Conservation (phyloP, 2,888 invertebrate species). For the Ornithoptera priamus region DNA sequence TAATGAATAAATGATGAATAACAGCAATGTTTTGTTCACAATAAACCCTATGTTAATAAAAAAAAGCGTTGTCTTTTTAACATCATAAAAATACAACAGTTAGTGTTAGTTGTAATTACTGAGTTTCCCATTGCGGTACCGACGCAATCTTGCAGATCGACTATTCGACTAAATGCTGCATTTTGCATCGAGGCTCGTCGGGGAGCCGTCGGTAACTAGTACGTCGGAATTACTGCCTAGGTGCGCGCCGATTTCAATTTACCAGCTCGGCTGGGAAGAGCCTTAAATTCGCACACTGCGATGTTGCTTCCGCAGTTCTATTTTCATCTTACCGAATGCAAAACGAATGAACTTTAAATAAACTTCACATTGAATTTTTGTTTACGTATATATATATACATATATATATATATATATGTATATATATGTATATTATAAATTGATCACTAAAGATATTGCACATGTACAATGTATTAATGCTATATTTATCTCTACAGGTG, state of each 20-base stretch:
- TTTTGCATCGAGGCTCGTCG: conserved; percentile 26
- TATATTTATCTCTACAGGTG: no score
- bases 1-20: no score
- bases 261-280: conserved; percentile 22
- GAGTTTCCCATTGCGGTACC: conserved; percentile 11
- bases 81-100: background rate
- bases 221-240: conserved; percentile 26
- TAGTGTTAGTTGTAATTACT: conserved; percentile 12
- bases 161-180: conserved; percentile 23
- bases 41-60: no score
- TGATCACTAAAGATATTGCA: no score
- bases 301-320: conserved; percentile 12
- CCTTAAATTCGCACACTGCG: conserved; percentile 16
- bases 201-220: conserved; percentile 25
- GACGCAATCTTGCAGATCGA: conserved; percentile 25
- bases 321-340: conserved; percentile 17
- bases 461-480: no score
- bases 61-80: no score
- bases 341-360: background rate
- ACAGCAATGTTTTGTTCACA: no score
- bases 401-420: no score
- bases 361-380: no score
- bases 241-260: conserved; percentile 29
- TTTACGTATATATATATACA: no score
- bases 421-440: no score